Percentiles rank a stretch among this genome's conserved stretches.
Evolutionary conservation across 1,140 invertebrate genomes (phyloP).

Genomic region (Drosophila nasuta): DNA sequence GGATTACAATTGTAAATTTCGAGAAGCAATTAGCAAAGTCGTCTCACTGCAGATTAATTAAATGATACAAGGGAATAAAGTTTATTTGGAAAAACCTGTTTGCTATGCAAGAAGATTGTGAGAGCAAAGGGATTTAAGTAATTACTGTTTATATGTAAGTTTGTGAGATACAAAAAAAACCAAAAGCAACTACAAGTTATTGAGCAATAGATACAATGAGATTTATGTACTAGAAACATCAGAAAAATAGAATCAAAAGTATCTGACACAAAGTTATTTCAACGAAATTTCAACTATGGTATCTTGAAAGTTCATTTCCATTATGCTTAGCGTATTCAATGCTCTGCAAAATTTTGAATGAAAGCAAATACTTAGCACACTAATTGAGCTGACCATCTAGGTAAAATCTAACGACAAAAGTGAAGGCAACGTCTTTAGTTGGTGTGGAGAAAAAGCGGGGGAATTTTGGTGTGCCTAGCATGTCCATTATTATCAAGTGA

Average conservation of each 20-base stretch:
- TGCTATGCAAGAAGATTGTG: neutral
- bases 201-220: too few species aligned
- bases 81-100: neutral
- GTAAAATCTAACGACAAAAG: neutral
- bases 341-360: neutral
- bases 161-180: too few species aligned
- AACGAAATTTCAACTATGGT: too few species aligned
- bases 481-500: constrained; percentile 25
- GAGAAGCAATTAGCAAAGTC: constrained; percentile 22
- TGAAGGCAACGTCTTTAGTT: neutral
- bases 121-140: neutral
- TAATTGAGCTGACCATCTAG: neutral
- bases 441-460: too few species aligned
- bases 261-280: too few species aligned
- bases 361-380: too few species aligned
- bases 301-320: too few species aligned
- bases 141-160: neutral
- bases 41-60: neutral
- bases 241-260: too few species aligned
- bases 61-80: neutral
- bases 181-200: too few species aligned
- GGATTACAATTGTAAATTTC: constrained; percentile 5
- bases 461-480: neutral
- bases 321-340: neutral
- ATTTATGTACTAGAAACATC: too few species aligned